Evolutionary conservation across 2,888 invertebrate genomes (phyloP), one percentile per base, ranked within the genome.

Genomic region (Lasius platythorax): DNA sequence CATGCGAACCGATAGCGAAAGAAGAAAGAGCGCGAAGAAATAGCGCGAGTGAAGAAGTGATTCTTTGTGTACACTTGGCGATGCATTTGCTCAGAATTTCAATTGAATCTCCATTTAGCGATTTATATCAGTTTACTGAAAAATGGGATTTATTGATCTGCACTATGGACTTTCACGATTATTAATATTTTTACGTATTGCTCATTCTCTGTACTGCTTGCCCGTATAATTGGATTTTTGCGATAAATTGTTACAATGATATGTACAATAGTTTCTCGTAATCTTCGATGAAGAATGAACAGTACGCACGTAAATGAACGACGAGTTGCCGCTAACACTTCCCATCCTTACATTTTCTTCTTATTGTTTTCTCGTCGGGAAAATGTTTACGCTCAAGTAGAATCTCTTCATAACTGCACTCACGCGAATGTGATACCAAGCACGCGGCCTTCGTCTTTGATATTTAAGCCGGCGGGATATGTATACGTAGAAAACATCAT

Each of bases 1-100:
- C 73, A 37, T 28, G 15, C 53, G n/a, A 61, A 73, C 33, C 33
- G 61, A 79, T 72, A 72, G 9, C 37, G 23, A 81, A 2, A 67
- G 18, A 18, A 81, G 1, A 67, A 18, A 18, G 28, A 76, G 23
- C 23, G 23, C 23, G 23, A 23, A 23, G 23, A 23, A 23, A 23
- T 23, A 23, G 63, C 18, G n/a, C 28, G 30, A 72, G 46, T 33
- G 33, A 73, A 81, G 73, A 81, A 81, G 33, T 28, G 46, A 46
- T 33, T 11, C 73, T 61, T 73, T 81, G 46, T 72, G 43, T 28
- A 30, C 46, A 33, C 40, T 56, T 23, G 40, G n/a, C 18, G 43
- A 61, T 46, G 33, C 43, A 46, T 58, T 23, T 37, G 33, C 37
- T 30, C 68, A n/a, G 58, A 72, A 46, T 61, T 30, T 46, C 18